phyloP scores from a whole-genome alignment of 2,113 vertebrate genomes.

The Mesembrinibis cayennensis region DNA sequence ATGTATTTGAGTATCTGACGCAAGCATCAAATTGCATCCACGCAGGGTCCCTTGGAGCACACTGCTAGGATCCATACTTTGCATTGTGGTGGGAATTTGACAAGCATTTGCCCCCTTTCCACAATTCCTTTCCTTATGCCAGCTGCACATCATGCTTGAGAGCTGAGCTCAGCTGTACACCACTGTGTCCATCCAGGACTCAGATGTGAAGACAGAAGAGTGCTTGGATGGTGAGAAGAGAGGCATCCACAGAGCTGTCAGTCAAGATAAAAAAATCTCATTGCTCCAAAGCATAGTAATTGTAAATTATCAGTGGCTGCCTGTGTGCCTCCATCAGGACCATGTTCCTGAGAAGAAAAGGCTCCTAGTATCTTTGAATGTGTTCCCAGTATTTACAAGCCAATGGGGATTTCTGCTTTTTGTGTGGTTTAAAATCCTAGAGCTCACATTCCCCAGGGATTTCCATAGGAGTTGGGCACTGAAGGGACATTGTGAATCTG shows the following conservation, averaged over 20 bases:
- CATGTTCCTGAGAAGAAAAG: accelerated
- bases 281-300: neutral
- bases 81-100: neutral
- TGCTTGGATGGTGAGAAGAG: neutral
- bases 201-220: neutral
- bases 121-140: neutral
- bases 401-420: neutral
- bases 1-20: neutral
- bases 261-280: neutral
- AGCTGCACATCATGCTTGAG: accelerated
- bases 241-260: neutral
- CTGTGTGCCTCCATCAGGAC: neutral
- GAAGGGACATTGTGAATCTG: neutral
- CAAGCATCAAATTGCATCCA: neutral
- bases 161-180: neutral
- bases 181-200: neutral
- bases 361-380: neutral
- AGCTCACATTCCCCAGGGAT: neutral
- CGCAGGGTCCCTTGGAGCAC: neutral
- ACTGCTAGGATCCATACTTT: neutral
- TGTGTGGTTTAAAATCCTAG: neutral
- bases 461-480: neutral
- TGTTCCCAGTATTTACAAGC: neutral
- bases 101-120: neutral
- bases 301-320: neutral